Evolutionary conservation across 2,113 vertebrate species (phyloP), one percentile per base, ranked within the genome.

Genomic region (Lota lota): DNA sequence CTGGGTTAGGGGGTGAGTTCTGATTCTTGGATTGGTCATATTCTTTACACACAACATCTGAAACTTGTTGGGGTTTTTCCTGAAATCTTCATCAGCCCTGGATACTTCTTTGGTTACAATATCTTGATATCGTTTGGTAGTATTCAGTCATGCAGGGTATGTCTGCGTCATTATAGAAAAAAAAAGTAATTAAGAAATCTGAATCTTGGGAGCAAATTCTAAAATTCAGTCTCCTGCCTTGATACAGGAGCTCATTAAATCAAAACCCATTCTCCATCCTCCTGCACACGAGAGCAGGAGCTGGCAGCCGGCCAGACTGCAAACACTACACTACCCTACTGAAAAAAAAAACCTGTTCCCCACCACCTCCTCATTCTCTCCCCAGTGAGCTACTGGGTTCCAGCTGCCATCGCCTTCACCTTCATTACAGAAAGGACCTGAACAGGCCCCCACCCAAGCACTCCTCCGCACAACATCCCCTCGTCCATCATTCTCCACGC

Each of bases 381-480:
- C 64, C 68, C 1, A 2, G 47, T 69, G 73, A 22, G 12, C 66
- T 68, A 18, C 56, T 17, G 72, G 75, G 76, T 66, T 70, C 33
- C 75, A 79, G 69, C 60, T 77, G 82, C 74, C 71, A 86, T 82
- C 79, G 76, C 66, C 69, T 71, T 65, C 80, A 63, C 72, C 85
- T 74, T 86, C 70, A 86, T 84, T 82, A 86, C 54, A 70, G 65
- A 66, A 72, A 86, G 85, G 78, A 88, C 72, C 69, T 68, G 1
- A 47, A 8, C 12, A 47, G 3, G 12, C 40, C 28, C 28, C 28
- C 24, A 2, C 4, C 28, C 28, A 4, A 0, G 0, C 28, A 33
- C 28, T 79, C 71, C 71, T 79, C 19, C 36, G 22, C 28, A 36
- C 8, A 63, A n/a, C 17, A 36, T 20, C 69, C 40, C 11, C 10